phyloP scores from a whole-genome alignment of 2,888 invertebrate species.

The Serrognathus titanus region DNA sequence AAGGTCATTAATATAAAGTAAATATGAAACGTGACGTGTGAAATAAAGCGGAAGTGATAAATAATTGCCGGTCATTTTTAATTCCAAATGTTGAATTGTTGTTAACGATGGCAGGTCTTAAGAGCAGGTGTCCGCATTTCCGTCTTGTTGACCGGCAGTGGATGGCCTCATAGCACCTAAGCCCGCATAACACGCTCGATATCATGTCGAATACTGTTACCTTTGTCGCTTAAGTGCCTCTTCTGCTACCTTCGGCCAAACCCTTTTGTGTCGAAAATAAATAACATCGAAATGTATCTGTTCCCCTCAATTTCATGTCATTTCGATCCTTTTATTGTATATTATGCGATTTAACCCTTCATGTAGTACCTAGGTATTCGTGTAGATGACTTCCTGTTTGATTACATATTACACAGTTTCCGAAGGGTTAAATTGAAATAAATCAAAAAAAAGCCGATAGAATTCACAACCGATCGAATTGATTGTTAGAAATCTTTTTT shows the following conservation, averaged over 20 bases:
- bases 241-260: background rate
- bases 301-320: conserved; percentile 42
- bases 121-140: conserved; percentile 18
- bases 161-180: conserved; percentile 12
- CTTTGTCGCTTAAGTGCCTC: conserved; percentile 2
- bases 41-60: conserved; percentile 19
- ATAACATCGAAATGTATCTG: conserved; percentile 22
- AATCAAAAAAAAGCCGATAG: conserved; percentile 30
- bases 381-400: conserved; percentile 23
- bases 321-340: conserved; percentile 36
- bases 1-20: too few species aligned
- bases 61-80: conserved; percentile 18
- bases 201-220: conserved; percentile 4
- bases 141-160: conserved; percentile 17
- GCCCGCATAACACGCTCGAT: conserved; percentile 10
- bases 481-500: conserved; percentile 8
- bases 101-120: conserved; percentile 10
- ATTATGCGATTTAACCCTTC: conserved; percentile 35
- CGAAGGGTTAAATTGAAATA: conserved; percentile 28
- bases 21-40: conserved; percentile 15
- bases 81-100: background rate
- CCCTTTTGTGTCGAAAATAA: conserved; percentile 2
- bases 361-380: conserved; percentile 26
- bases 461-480: conserved; percentile 19
- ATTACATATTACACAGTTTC: conserved; percentile 32